Conservation (phyloP, 1,140 invertebrate genomes). For the Stenopsyche tienmushanensis region DNA sequence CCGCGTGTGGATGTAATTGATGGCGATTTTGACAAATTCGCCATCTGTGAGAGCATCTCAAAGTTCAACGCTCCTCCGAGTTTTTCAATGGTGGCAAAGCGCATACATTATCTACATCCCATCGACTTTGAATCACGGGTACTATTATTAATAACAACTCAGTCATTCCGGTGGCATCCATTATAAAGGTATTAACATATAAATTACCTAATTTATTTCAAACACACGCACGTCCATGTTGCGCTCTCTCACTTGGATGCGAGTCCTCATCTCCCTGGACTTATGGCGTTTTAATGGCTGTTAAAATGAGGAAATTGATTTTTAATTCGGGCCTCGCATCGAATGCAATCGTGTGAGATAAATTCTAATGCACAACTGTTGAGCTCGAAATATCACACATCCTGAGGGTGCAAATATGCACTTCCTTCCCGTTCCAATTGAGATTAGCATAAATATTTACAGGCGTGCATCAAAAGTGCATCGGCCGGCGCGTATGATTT, state of each 20-base stretch:
- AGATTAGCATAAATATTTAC: background rate
- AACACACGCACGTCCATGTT: conserved; percentile 10
- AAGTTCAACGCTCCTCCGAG: too few relatives aligned
- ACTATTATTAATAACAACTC: conserved; percentile 33
- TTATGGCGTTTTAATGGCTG: too few relatives aligned
- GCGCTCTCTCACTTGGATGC: too few relatives aligned
- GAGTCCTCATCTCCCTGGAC: too few relatives aligned
- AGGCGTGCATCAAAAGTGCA: background rate
- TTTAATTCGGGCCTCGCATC: background rate
- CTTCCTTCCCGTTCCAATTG: background rate
- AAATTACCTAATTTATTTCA: conserved; percentile 39
- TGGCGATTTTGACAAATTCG: too few relatives aligned
- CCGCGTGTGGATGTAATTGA: too few relatives aligned
- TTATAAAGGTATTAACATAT: conserved; percentile 41
- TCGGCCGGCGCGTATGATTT: background rate
- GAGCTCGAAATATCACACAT: background rate
- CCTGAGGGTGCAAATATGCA: background rate
- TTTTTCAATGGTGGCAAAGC: too few relatives aligned
- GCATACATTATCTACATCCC: too few relatives aligned
- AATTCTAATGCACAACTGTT: background rate
- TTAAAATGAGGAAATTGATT: too few relatives aligned
- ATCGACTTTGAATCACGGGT: too few relatives aligned
- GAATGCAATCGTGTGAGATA: background rate
- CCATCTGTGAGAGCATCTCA: too few relatives aligned
- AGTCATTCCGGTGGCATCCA: conserved; percentile 37